Evolutionary conservation across 2,888 invertebrate genomes (phyloP).

Genomic region (Acleris holmiana): DNA sequence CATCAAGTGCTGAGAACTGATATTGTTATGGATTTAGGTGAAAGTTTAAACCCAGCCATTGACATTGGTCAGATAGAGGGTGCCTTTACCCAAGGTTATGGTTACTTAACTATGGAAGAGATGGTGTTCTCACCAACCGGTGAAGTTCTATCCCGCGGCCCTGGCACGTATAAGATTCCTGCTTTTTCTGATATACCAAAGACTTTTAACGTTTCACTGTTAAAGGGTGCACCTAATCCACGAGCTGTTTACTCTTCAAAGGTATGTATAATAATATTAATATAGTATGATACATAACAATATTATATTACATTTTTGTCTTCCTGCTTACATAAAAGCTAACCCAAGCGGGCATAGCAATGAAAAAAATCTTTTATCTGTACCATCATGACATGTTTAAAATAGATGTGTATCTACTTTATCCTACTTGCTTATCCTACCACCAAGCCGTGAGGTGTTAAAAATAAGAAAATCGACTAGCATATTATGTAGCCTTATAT

Average conservation of each 20-base stretch:
- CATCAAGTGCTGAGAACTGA: constrained; percentile 92
- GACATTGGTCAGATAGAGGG: constrained; percentile 97
- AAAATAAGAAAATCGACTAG: too few species aligned
- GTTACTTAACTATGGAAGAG: constrained; percentile 92
- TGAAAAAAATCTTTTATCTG: too few species aligned
- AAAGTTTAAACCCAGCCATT: constrained; percentile 94
- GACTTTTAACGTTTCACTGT: constrained; percentile 92
- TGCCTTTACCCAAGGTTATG: constrained; percentile 94
- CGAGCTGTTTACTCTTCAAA: constrained; percentile 95
- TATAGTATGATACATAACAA: too few species aligned
- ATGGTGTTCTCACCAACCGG: constrained; percentile 90
- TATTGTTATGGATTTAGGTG: constrained; percentile 95
- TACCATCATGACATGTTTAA: too few species aligned
- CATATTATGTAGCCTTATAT: too few species aligned
- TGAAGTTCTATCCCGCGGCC: constrained; percentile 89
- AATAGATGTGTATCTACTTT: too few species aligned
- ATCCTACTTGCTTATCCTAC: too few species aligned
- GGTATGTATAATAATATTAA: constrained; percentile 72
- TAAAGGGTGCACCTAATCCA: constrained; percentile 92
- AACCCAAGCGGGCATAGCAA: too few species aligned
- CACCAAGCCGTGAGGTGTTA: too few species aligned
- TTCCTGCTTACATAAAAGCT: too few species aligned
- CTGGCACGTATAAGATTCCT: constrained; percentile 94
- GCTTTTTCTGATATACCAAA: constrained; percentile 92
- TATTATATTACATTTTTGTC: too few species aligned